Evolutionary conservation across 2,888 invertebrate genomes (phyloP), one percentile per base, ranked within the genome.

Genomic region (Yponomeuta sedellus): DNA sequence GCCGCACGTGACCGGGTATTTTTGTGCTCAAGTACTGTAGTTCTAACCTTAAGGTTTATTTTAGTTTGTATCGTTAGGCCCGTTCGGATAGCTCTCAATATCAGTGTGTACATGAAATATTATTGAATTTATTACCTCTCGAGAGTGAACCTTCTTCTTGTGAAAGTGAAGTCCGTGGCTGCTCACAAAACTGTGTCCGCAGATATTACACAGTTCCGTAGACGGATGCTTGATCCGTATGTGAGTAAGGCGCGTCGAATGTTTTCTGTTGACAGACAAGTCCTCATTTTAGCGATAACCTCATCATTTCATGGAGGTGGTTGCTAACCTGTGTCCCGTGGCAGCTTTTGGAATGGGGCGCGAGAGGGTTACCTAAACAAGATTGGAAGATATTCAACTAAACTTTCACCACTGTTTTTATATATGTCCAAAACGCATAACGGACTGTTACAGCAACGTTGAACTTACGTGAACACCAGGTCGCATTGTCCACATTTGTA

Each of bases 161-260:
- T 88, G 88, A 61, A 81, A 85, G 66, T 81, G 81, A 0, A 88
- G 72, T 0, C 88, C 88, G 1, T 75, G 78, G 8, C 83, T 82
- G 65, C 87, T 87, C 61, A 88, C 88, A 68, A 85, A 88, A 70
- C 87, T 87, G 73, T 88, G 88, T 0, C 88, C 88, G 65, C 88
- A 88, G 11, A 88, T 66, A 52, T 80, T 81, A 70, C 88, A 88
- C 2, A 88, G 74, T 59, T 75, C 76, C 19, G 80, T 83, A 1
- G 86, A 86, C 6, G 87, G 87, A 64, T 87, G 87, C 66, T 87
- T 87, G 56, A 83, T 76, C 0, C 83, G 72, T 40, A 83, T 79
- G 72, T 91, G 90, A 0, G 90, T 91, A 8, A 90, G 72, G 0
- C 82, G 79, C 0, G 90, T 88, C 0, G 90, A 89, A 0, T 79